Percentiles rank a stretch among this genome's conserved stretches.
Conservation (phyloP, 1,140 invertebrate species). For the Globodera rostochiensis region DNA sequence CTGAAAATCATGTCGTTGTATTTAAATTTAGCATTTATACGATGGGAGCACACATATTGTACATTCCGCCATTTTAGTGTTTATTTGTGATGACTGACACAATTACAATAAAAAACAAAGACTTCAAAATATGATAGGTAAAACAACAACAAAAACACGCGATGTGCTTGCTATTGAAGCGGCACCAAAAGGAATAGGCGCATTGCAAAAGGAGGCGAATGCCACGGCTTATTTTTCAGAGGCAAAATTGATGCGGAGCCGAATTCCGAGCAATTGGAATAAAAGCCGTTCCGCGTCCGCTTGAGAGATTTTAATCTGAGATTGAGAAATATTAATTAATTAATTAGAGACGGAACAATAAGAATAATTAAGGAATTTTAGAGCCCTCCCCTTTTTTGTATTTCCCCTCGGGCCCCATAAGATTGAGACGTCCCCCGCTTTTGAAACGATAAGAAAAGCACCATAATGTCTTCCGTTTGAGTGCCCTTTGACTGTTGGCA, state of each 20-base stretch:
- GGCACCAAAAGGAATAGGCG: neutral
- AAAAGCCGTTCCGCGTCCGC: conserved; percentile 16
- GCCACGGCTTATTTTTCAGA: neutral
- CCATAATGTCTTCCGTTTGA: conserved; percentile 18
- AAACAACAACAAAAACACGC: neutral
- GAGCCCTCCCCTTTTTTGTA: no score
- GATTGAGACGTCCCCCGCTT: no score
- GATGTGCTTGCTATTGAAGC: neutral
- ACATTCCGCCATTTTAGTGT: no score
- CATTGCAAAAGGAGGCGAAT: neutral
- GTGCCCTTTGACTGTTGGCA: conserved; percentile 17
- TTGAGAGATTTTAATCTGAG: conserved; percentile 18
- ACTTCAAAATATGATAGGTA: neutral
- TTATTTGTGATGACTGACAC: no score
- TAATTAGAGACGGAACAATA: neutral
- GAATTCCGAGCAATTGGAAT: conserved; percentile 21
- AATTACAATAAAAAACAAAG: neutral
- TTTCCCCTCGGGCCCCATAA: no score
- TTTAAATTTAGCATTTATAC: no score
- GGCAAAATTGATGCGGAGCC: neutral
- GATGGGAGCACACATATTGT: no score
- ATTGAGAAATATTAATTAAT: neutral
- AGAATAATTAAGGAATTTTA: neutral
- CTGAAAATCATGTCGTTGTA: no score
- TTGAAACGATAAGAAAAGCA: neutral